phyloP scores from a whole-genome alignment of 1,140 invertebrate genomes.

The Bombyx mori region ASM3026992v2 NC_085111.1:10518001-10518500 shows the following conservation, averaged over 20 bases:
- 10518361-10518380: constrained; percentile 53
- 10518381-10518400: constrained; percentile 55
- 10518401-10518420: constrained; percentile 29
- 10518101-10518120: too few species aligned
- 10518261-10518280: constrained; percentile 58
- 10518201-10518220: constrained; percentile 33
- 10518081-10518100: too few species aligned
- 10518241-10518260: constrained; percentile 31
- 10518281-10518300: constrained; percentile 63
- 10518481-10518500: constrained; percentile 66
- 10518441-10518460: constrained; percentile 60
- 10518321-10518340: constrained; percentile 54
- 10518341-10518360: constrained; percentile 55
- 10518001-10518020: too few species aligned
- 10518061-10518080: too few species aligned
- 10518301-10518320: constrained; percentile 54
- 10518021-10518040: too few species aligned
- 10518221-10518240: constrained; percentile 33
- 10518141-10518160: too few species aligned
- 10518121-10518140: too few species aligned
- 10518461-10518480: constrained; percentile 61
- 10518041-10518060: too few species aligned
- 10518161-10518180: too few species aligned
- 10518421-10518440: constrained; percentile 44
- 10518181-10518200: constrained; percentile 12